Base-by-base conservation (phyloP, 2,888 invertebrate species). In the Reticulitermes lucifugus region DNA sequence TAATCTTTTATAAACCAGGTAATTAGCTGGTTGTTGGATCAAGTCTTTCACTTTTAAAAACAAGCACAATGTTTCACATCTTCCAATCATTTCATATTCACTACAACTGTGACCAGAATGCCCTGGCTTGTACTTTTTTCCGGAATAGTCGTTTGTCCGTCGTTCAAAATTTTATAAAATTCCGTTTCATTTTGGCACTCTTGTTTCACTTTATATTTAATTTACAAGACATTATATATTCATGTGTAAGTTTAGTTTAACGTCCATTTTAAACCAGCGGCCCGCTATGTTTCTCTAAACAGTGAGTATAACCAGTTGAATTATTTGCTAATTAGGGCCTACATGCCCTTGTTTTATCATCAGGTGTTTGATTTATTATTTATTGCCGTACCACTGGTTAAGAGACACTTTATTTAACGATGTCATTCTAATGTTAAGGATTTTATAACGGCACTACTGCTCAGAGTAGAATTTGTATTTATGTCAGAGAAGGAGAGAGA, bases 91-190 rank as follows among this genome's bases (percentile, higher is more conserved):
- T 73, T 73, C 41, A 29, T 35, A 73, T 73, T 29, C 73, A 71
- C 71, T 18, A 29, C 35, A 73, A 14, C 35, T 73, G 73, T 18
- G 41, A 12, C 73, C 73, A 41, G 73, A 41, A 29, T 14, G 1
- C 73, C 41, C 73, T 18, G 73, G 35, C 21, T 5, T 41, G 14
- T 21, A 21, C 41, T 41, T 41, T 29, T 41, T 41, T 73, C 21
- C 73, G 35, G 73, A 21, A 73, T 41, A 41, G 10, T 29, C 41
- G 18, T 73, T 29, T 73, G 35, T 41, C 41, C 18, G 35, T 41
- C 41, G 18, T 73, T 73, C 73, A 73, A 73, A 73, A 73, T 73
- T 73, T 73, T 41, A 73, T 73, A 73, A 21, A 73, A 25, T 73
- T 73, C 73, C 73, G 41, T 29, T 73, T 21, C 41, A 73, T 41